phyloP scores from a whole-genome alignment of 1,140 invertebrate genomes.

The Homalodisca vitripennis region DNA sequence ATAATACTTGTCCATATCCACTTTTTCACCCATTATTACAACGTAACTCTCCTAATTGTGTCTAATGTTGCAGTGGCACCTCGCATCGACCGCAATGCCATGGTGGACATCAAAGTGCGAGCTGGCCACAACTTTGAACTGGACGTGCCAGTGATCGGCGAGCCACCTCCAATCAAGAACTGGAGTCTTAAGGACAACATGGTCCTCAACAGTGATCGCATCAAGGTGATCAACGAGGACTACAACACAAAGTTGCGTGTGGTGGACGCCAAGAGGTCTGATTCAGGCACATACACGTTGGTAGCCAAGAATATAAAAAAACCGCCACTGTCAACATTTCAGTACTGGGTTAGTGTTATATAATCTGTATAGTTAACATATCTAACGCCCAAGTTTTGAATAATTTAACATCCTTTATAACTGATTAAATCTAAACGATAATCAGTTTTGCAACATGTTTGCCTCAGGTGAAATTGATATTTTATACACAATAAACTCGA shows the following conservation, averaged over 20 bases:
- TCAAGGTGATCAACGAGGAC: conserved; percentile 76
- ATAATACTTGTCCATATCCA: too few species aligned
- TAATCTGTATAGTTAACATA: too few species aligned
- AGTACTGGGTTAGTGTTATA: conserved; percentile 78
- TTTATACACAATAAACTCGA: too few species aligned
- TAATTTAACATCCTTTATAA: too few species aligned
- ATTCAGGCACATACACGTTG: conserved; percentile 84
- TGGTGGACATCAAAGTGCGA: conserved; percentile 88
- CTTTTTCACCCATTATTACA: too few species aligned
- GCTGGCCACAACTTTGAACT: conserved; percentile 93
- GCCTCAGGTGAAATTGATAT: too few species aligned
- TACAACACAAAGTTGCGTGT: conserved; percentile 86
- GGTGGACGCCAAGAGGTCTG: conserved; percentile 83
- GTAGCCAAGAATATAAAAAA: too few species aligned
- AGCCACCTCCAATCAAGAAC: conserved; percentile 90
- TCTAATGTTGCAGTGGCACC: conserved; percentile 79
- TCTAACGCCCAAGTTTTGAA: too few species aligned
- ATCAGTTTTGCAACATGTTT: too few species aligned
- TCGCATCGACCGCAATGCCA: conserved; percentile 90
- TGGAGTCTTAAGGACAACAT: conserved; percentile 85
- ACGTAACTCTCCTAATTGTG: too few species aligned
- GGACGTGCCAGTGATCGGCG: conserved; percentile 90
- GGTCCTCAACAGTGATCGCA: conserved; percentile 76
- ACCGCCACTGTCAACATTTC: conserved; percentile 82
- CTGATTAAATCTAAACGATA: too few species aligned